Evolutionary conservation across 2,113 vertebrate genomes (phyloP).

Genomic region (Prolemur simus): DNA sequence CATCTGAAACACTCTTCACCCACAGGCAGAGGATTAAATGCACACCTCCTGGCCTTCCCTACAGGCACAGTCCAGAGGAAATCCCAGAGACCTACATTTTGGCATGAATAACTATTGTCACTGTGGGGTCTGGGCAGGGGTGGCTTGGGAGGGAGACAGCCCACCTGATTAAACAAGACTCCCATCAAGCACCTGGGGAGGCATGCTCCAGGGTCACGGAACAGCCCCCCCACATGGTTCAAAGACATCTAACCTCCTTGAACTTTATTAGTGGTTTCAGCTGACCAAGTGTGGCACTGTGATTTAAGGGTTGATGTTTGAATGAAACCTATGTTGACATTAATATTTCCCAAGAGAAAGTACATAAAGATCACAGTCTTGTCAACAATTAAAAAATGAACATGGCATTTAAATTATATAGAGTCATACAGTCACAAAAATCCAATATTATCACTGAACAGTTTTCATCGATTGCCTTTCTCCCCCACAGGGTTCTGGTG

Average conservation of each 20-base stretch:
- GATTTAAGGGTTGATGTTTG: constrained; percentile 20
- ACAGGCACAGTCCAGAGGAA: background rate
- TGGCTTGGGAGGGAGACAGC: too few species aligned
- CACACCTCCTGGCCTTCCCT: background rate
- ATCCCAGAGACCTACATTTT: background rate
- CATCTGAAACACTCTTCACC: background rate
- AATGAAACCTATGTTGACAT: background rate
- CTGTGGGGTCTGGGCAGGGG: background rate
- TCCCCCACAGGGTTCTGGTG: background rate
- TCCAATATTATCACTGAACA: background rate
- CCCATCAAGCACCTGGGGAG: background rate
- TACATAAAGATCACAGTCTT: constrained; percentile 30
- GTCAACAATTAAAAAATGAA: constrained; percentile 72
- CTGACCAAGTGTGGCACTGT: background rate
- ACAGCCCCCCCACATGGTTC: background rate
- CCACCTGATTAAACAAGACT: background rate
- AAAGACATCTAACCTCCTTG: background rate
- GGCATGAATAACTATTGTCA: background rate
- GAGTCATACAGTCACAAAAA: background rate
- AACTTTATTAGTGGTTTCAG: background rate
- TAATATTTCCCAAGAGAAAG: constrained; percentile 67
- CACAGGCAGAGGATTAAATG: background rate
- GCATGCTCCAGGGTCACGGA: background rate
- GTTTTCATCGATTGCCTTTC: background rate
- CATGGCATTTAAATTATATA: constrained; percentile 51